Conservation (phyloP, 1,140 invertebrate species). For the Tetranychus cinnabarinus region DNA sequence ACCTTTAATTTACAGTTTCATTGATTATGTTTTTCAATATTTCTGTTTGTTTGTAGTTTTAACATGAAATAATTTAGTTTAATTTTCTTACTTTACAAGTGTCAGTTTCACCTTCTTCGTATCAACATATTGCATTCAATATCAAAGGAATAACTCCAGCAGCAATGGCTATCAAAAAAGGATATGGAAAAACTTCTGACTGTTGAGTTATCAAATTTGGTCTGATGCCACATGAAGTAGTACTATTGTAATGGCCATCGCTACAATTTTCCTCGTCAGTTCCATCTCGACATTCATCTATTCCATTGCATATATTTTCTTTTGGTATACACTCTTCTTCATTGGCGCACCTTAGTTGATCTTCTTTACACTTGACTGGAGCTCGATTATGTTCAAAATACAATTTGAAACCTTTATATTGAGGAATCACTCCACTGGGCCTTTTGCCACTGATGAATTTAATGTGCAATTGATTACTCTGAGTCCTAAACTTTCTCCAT, state of each 20-base stretch:
- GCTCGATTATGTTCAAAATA: background rate
- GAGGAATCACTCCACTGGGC: background rate
- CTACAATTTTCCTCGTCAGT: conserved; percentile 34
- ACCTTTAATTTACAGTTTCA: too few species aligned
- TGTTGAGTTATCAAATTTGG: background rate
- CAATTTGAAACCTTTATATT: background rate
- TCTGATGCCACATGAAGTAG: background rate
- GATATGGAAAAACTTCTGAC: background rate
- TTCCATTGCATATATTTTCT: conserved; percentile 55
- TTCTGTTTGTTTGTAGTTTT: too few species aligned
- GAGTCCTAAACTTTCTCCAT: background rate
- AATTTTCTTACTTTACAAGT: background rate
- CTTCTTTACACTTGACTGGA: conserved; percentile 20
- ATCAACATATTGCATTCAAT: conserved; percentile 5
- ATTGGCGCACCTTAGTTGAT: conserved; percentile 14
- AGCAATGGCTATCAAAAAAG: conserved; percentile 15
- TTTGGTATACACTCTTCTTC: conserved; percentile 53
- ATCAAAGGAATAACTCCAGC: conserved; percentile 16
- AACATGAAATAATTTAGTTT: too few species aligned
- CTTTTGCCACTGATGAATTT: background rate
- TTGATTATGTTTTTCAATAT: too few species aligned
- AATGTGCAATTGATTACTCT: background rate
- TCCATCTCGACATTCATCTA: conserved; percentile 75
- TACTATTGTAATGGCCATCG: background rate
- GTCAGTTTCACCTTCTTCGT: background rate